These are phyloP conservation scores for Ditylenchus weischeri DNA, from an alignment of 2,888 invertebrate genomes.

Conservation along the genomic window DNA sequence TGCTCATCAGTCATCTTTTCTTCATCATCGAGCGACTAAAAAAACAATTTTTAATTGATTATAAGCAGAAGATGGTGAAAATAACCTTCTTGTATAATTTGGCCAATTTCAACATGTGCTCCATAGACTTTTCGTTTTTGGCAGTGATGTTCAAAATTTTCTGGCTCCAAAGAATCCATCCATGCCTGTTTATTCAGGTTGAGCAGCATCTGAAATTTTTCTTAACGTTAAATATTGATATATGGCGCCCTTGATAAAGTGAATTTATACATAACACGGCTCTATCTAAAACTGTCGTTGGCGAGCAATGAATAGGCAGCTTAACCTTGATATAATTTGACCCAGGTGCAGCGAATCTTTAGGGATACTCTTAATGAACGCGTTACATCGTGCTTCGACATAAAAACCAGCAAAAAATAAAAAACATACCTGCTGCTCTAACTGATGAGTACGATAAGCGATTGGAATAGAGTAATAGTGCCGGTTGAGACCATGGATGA, in stretches of 20 bases:
- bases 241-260: too few species aligned
- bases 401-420: neutral
- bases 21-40: conserved; percentile 87
- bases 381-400: neutral
- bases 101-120: conserved; percentile 92
- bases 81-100: conserved; percentile 86
- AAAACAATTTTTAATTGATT: too few species aligned
- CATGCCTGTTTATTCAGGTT: conserved; percentile 98
- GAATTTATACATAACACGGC: too few species aligned
- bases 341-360: too few species aligned
- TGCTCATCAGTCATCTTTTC: conserved; percentile 99
- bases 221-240: too few species aligned
- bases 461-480: conserved; percentile 99
- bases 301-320: too few species aligned
- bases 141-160: conserved; percentile 84
- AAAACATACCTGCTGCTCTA: conserved; percentile 81
- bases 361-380: too few species aligned
- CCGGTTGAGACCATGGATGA: conserved; percentile 95
- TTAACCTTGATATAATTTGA: too few species aligned
- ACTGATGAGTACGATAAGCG: conserved; percentile 95
- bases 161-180: conserved; percentile 89
- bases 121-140: conserved; percentile 85
- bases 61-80: neutral
- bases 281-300: too few species aligned
- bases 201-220: conserved; percentile 74